Conservation (phyloP, 35 echinoderm and acorn worm genomes). For the Amphiura filiformis region DNA sequence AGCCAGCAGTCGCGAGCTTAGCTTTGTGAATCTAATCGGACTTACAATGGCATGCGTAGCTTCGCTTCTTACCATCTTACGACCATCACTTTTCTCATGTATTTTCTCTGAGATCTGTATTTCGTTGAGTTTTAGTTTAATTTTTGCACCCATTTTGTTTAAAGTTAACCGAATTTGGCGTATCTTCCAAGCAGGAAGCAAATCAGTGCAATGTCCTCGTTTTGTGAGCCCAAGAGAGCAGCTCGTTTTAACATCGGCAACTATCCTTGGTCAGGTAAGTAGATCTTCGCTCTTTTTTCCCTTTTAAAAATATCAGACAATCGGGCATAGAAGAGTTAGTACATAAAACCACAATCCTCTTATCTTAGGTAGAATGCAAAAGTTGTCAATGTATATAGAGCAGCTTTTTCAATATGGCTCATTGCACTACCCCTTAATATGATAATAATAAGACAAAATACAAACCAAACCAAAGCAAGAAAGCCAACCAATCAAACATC, state of each 20-base stretch:
- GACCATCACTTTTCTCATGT: background rate
- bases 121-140: too few species aligned
- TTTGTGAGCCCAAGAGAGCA: background rate
- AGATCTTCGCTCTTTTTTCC: too few species aligned
- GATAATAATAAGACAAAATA: too few species aligned
- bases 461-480: too few species aligned
- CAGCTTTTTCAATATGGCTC: too few species aligned
- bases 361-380: too few species aligned
- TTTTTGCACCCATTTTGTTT: background rate
- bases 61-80: background rate
- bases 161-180: background rate
- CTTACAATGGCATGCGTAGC: background rate
- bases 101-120: background rate
- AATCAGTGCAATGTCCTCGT: background rate
- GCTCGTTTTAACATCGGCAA: background rate
- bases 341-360: too few species aligned
- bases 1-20: conserved; percentile 43
- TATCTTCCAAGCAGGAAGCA: background rate
- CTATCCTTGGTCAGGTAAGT: background rate
- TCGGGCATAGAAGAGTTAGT: too few species aligned
- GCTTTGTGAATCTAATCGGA: conserved; percentile 23
- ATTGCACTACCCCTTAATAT: too few species aligned
- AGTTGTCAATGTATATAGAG: too few species aligned
- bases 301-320: too few species aligned
- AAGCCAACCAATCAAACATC: too few species aligned